Base-by-base conservation (phyloP, 2,113 vertebrate species). In the Narcine bancroftii region DNA sequence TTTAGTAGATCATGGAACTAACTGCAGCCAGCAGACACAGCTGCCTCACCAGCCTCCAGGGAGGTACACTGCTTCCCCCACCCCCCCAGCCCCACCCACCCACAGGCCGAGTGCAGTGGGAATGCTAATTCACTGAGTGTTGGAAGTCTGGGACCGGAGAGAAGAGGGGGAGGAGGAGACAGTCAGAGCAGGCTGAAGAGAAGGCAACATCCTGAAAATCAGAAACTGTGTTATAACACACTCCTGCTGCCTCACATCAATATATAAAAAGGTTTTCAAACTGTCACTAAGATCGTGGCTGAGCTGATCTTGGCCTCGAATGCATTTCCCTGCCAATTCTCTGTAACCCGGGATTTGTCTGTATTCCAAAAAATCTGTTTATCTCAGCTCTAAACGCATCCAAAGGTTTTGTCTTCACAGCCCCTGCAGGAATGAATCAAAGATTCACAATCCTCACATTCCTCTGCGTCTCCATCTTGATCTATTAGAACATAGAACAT, bases 61-160 rank as follows among this genome's bases (percentile, higher is more conserved):
- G n/a, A 24, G 7, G 85, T 42, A 89, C 9, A 11, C 19, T n/a
- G 65, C 63, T 36, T 89, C 10, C 85, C 42, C 85, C 60, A n/a
- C n/a, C n/a, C n/a, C n/a, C n/a, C n/a, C n/a, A n/a, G n/a, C n/a
- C n/a, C n/a, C n/a, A n/a, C n/a, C n/a, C n/a, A n/a, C 60, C 65
- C 85, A 89, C 85, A 89, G n/a, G 33, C 56, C 39, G 36, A 65
- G n/a, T 21, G 85, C 85, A 89, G 65, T 65, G 39, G n/a, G 26
- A 89, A 42, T 39, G 85, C n/a, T 65, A 36, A 89, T 65, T 6
- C 60, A 9, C n/a, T 65, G 85, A 42, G 26, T n/a, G 24, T 9
- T 21, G 26, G 56, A 36, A 42, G 85, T 39, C 17, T 63, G 85
- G 53, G 85, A 60, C 56, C 24, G 56, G 85, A 42, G 60, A 65